Evolutionary conservation across 2,113 vertebrate species (phyloP), one percentile per base, ranked within the genome.

Genomic region (Pipra filicauda): DNA sequence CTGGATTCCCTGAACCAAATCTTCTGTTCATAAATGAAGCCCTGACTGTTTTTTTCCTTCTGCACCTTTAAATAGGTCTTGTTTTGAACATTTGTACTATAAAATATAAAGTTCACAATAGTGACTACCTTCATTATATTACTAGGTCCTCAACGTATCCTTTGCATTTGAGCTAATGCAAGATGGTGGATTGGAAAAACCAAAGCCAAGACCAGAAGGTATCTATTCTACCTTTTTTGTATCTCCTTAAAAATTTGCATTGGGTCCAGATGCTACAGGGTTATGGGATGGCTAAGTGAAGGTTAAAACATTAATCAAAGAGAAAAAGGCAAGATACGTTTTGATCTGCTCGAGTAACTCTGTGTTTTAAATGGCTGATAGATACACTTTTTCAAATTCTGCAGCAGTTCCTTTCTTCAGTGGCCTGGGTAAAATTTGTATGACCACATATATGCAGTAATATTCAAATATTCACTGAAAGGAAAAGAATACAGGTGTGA

Each of bases 151-250:
- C 95, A 99, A 99, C 12, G 99, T 99, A 58, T 99, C 99, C 65
- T 99, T 99, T 94, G 98, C 99, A 7, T 99, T 99, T 95, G 99
- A 99, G 74, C 98, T 99, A 94, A 99, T 99, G 99, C 99, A 99
- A 91, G 99, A 99, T 19, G 99, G 99, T 87, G 99, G 99, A 54
- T 76, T 99, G 96, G 99, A 99, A 98, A 99, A 98, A 96, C 99
- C 99, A 65, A 99, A 99, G 76, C 99, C 99, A 35, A 97, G 99
- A 73, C 98, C 99, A 70, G 99, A 99, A 98, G 99, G 99, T 99
- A 98, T 65, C 93, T 86, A 8, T 54, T 76, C 22, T 62, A 28
- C 27, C 23, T 66, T 61, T 74, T 83, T 48, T 55, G 5, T 64
- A 8, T 72, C 15, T 81, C 65, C 35, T 81, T 81, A 48, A 64